Percentiles rank a stretch among this genome's conserved stretches.
Conservation (phyloP, 2,888 invertebrate species). For the Hemicrepidius hirtus region DNA sequence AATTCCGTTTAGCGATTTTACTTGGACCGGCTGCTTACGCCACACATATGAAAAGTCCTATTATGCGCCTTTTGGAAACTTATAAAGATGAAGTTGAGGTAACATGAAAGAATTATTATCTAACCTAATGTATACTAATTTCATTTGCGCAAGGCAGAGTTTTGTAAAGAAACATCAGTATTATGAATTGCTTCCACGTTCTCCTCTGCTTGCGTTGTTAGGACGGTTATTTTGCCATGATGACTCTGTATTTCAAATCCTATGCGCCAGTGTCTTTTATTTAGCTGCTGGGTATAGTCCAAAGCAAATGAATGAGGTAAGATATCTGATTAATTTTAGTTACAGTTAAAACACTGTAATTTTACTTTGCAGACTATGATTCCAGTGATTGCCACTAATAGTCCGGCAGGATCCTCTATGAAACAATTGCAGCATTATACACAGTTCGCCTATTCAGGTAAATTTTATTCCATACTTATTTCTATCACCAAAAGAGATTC, state of each 20-base stretch:
- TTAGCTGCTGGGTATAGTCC: slow-evolving; percentile 67
- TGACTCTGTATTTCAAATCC: slow-evolving; percentile 10
- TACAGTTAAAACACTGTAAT: no score
- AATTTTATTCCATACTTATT: slow-evolving; percentile 40
- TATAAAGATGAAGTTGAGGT: background rate
- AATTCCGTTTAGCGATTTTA: slow-evolving; percentile 76
- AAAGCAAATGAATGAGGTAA: slow-evolving; percentile 73
- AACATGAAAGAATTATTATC: background rate
- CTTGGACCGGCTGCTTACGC: slow-evolving; percentile 78
- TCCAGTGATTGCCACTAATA: slow-evolving; percentile 40
- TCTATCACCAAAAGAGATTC: no score
- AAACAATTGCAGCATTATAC: slow-evolving; percentile 74
- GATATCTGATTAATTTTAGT: no score
- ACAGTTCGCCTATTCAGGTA: slow-evolving; percentile 71
- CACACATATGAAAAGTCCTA: slow-evolving; percentile 67
- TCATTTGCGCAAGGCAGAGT: background rate
- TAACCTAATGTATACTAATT: background rate
- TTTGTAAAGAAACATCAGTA: slow-evolving; percentile 10
- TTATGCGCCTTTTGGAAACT: background rate
- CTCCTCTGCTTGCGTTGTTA: background rate
- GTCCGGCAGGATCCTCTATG: slow-evolving; percentile 69
- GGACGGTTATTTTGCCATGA: slow-evolving; percentile 37
- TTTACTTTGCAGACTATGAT: slow-evolving; percentile 46
- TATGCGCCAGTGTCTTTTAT: slow-evolving; percentile 30
- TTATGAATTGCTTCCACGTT: slow-evolving; percentile 18